Conservation (phyloP, 2,113 vertebrate species). For the Speoplatyrhinus poulsoni region DNA sequence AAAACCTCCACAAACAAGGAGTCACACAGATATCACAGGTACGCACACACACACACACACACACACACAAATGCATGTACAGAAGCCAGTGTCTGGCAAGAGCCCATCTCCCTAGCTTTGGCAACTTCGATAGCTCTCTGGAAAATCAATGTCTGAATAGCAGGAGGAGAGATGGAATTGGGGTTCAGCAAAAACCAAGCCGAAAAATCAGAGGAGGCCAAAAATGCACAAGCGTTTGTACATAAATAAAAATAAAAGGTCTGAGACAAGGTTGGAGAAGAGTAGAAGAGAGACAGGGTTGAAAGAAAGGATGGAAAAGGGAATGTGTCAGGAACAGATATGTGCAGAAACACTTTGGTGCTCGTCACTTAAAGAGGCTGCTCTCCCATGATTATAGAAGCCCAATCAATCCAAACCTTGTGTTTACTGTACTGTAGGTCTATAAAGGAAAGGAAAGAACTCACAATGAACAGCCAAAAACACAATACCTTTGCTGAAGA, state of each 20-base stretch:
- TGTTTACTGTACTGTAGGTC: too few relatives aligned
- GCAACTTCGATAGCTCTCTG: slow-evolving; percentile 7
- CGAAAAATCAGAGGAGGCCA: not conserved
- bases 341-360: too few relatives aligned
- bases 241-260: not conserved
- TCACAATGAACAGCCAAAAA: too few relatives aligned
- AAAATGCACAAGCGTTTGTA: not conserved
- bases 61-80: not conserved
- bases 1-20: not conserved
- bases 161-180: not conserved
- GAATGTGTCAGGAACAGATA: too few relatives aligned
- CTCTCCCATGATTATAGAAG: too few relatives aligned
- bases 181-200: not conserved
- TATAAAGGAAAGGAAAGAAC: too few relatives aligned
- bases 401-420: too few relatives aligned
- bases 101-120: not conserved
- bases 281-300: too few relatives aligned
- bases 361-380: too few relatives aligned
- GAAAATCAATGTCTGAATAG: slow-evolving; percentile 7
- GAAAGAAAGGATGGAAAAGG: too few relatives aligned
- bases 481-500: not conserved
- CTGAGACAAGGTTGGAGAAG: too few relatives aligned
- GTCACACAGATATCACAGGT: not conserved
- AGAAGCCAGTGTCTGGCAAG: not conserved
- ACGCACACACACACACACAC: not conserved